A percentile compares a stretch with the other conserved stretches of the same genome.
These are phyloP conservation scores for Theocolax elegans DNA, from an alignment of 1,140 invertebrate species.

Conservation along the genomic window DNA sequence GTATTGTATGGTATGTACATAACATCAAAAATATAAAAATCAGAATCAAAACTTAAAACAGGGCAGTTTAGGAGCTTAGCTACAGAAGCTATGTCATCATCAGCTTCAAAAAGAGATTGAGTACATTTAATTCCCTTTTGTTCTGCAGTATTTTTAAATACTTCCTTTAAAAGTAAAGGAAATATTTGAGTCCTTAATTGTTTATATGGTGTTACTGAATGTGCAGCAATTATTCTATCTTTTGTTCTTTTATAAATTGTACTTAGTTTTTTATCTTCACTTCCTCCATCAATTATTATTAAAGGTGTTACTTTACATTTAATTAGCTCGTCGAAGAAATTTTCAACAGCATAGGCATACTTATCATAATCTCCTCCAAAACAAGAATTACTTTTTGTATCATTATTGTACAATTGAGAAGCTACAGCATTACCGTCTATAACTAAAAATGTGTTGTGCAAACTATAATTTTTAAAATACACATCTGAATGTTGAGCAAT, in stretches of 20 bases:
- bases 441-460: slow-evolving; percentile 79
- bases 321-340: slow-evolving; percentile 78
- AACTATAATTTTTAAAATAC: slow-evolving; percentile 73
- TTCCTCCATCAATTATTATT: slow-evolving; percentile 86
- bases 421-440: slow-evolving; percentile 85
- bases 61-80: slow-evolving; percentile 83
- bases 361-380: slow-evolving; percentile 91
- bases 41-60: slow-evolving; percentile 89
- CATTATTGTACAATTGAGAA: slow-evolving; percentile 76
- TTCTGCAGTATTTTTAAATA: slow-evolving; percentile 76
- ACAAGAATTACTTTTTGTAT: slow-evolving; percentile 73
- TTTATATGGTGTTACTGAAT: slow-evolving; percentile 59
- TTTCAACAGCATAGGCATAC: slow-evolving; percentile 71
- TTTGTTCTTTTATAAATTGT: slow-evolving; percentile 75
- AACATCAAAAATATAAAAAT: slow-evolving; percentile 90
- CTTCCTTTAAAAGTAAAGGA: slow-evolving; percentile 76
- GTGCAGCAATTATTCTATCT: slow-evolving; percentile 71
- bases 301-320: slow-evolving; percentile 81
- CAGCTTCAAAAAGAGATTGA: slow-evolving; percentile 87
- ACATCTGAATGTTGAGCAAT: slow-evolving; percentile 75
- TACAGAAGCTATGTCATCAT: slow-evolving; percentile 83
- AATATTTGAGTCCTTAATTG: slow-evolving; percentile 71
- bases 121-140: slow-evolving; percentile 75
- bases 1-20: slow-evolving; percentile 83
- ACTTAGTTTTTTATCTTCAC: slow-evolving; percentile 79